Evolutionary conservation across 2,113 vertebrate species (phyloP).

Genomic region (Pterocles gutturalis): DNA sequence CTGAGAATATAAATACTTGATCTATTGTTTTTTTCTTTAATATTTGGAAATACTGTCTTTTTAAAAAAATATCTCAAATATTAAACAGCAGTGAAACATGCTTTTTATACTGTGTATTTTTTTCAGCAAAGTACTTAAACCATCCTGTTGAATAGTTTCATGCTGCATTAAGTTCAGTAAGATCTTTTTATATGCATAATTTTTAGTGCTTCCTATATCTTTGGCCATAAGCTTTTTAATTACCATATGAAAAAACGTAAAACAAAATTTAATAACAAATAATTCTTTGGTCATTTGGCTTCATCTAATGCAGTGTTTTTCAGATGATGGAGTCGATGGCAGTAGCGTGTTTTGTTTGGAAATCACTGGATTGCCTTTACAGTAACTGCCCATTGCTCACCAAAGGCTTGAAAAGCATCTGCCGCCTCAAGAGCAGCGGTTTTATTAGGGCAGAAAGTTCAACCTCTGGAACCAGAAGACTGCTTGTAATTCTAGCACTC

Average conservation of each 20-base stretch:
- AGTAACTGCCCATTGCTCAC: not conserved
- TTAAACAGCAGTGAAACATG: slow-evolving; percentile 52
- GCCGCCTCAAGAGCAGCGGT: fast-evolving
- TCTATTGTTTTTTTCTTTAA: not conserved
- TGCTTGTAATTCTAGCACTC: fast-evolving
- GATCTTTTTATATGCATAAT: slow-evolving; percentile 58
- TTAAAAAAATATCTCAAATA: not conserved
- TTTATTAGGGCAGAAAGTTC: not conserved
- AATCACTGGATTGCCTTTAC: not conserved
- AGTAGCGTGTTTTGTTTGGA: not conserved
- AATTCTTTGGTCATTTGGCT: not conserved
- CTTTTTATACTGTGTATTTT: slow-evolving; percentile 65
- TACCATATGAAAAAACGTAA: slow-evolving; percentile 14
- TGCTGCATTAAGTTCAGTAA: slow-evolving; percentile 63
- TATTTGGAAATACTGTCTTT: not conserved
- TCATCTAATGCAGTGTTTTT: not conserved
- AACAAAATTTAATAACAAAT: not conserved
- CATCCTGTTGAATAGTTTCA: slow-evolving; percentile 66
- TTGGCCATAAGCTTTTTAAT: slow-evolving; percentile 68
- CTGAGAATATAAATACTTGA: not conserved
- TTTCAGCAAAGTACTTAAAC: slow-evolving; percentile 65
- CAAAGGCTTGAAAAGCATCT: not conserved
- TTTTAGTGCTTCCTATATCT: slow-evolving; percentile 73
- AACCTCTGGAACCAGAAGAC: not conserved
- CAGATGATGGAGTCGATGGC: not conserved